Evolutionary conservation across 1,140 invertebrate species (phyloP).

Genomic region (Spodoptera frugiperda): DNA sequence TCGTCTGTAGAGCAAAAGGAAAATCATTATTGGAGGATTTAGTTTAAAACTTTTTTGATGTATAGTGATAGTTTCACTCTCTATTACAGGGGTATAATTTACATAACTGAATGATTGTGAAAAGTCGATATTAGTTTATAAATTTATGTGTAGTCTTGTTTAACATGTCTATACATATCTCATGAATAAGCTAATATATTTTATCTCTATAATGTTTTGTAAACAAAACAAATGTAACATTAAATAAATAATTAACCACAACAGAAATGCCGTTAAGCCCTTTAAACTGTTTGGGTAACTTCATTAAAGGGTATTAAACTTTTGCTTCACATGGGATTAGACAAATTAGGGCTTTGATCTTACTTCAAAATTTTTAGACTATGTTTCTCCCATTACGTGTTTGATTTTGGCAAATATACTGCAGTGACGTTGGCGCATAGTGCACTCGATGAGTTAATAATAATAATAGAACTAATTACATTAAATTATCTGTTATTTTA

Average conservation of each 20-base stretch:
- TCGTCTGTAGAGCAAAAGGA: not conserved
- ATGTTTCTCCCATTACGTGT: not conserved
- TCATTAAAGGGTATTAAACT: slow-evolving; percentile 60
- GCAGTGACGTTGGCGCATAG: too few species aligned
- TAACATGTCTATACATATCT: too few species aligned
- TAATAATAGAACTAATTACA: too few species aligned
- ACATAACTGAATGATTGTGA: too few species aligned
- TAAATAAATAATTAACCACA: slow-evolving; percentile 48
- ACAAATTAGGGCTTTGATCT: slow-evolving; percentile 67
- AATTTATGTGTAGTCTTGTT: too few species aligned
- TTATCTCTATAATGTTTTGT: not conserved
- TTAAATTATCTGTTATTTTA: too few species aligned
- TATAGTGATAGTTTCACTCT: too few species aligned
- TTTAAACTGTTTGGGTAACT: slow-evolving; percentile 58
- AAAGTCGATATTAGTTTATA: not conserved
- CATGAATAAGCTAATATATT: not conserved
- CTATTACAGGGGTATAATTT: too few species aligned
- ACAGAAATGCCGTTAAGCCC: slow-evolving; percentile 49
- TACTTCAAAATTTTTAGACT: slow-evolving; percentile 58
- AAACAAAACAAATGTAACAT: slow-evolving; percentile 8
- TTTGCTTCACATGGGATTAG: slow-evolving; percentile 61
- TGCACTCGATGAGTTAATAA: too few species aligned
- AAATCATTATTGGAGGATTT: not conserved
- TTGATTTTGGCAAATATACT: too few species aligned
- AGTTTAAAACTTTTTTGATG: too few species aligned